A percentile compares a stretch with the other conserved stretches of the same genome.
Conservation (phyloP, 1,140 invertebrate genomes). For the Chymomyza costata region DNA sequence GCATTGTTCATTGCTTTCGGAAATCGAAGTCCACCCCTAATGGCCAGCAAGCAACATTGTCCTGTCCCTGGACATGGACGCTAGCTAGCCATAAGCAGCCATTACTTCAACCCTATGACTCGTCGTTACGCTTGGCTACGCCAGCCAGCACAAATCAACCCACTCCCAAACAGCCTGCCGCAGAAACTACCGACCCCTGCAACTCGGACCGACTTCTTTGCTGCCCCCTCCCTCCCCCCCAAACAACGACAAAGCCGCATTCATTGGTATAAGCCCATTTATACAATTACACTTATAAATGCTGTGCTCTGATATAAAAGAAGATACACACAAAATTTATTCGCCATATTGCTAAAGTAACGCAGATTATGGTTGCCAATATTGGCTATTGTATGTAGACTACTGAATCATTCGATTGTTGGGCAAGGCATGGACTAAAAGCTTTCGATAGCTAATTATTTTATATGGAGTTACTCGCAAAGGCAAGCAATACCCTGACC, state of each 20-base stretch:
- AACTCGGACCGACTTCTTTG: too few relatives aligned
- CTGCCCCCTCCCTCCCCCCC: conserved; percentile 5
- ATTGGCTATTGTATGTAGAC: conserved; percentile 27
- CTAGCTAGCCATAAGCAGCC: conserved; percentile 34
- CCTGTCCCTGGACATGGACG: background rate
- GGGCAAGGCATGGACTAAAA: too few relatives aligned
- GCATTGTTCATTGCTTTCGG: too few relatives aligned
- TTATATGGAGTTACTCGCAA: too few relatives aligned
- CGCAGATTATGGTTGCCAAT: conserved; percentile 7
- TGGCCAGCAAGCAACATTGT: too few relatives aligned
- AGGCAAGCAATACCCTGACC: too few relatives aligned
- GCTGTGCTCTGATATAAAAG: conserved; percentile 47
- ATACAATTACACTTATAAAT: conserved; percentile 62
- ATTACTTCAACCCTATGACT: conserved; percentile 59
- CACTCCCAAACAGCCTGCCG: conserved; percentile 17
- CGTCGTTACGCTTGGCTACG: conserved; percentile 4
- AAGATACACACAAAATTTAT: conserved; percentile 23
- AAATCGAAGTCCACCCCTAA: conserved; percentile 60
- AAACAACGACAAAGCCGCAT: conserved; percentile 1
- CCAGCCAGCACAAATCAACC: conserved; percentile 13
- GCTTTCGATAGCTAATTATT: too few relatives aligned
- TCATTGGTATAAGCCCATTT: conserved; percentile 44
- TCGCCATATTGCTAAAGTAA: conserved; percentile 28
- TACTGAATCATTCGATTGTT: conserved; percentile 20
- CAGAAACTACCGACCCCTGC: background rate